Conservation (phyloP, 2,797 vertebrate species). For the Zenarchopterus dispar region DNA sequence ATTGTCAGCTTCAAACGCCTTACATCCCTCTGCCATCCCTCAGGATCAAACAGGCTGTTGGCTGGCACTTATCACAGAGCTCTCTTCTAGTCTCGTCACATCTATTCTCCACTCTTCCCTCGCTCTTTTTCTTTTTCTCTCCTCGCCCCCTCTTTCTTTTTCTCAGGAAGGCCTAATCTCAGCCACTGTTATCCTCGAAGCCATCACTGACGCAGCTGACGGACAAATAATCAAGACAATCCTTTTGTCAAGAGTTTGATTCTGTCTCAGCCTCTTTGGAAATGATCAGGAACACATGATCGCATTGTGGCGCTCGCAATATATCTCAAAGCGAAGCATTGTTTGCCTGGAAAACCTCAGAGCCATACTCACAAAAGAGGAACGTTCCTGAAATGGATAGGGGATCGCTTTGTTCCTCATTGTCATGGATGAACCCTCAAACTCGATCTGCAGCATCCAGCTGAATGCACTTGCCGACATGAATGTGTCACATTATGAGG, state of each 20-base stretch:
- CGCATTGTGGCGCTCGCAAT: slow-evolving; percentile 60
- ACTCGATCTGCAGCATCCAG: slow-evolving; percentile 60
- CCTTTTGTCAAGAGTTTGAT: slow-evolving; percentile 69
- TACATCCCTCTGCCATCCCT: slow-evolving; percentile 81
- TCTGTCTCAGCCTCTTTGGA: slow-evolving; percentile 40
- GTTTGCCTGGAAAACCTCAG: slow-evolving; percentile 59
- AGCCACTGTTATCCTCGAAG: slow-evolving; percentile 64
- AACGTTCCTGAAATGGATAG: slow-evolving; percentile 66
- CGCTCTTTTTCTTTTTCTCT: slow-evolving; percentile 53
- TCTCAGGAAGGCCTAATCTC: slow-evolving; percentile 72
- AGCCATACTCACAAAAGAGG: slow-evolving; percentile 58
- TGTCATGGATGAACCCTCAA: slow-evolving; percentile 67
- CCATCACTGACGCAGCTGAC: slow-evolving; percentile 63
- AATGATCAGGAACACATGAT: slow-evolving; percentile 59
- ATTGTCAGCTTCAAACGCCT: slow-evolving; percentile 83
- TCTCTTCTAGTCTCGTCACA: slow-evolving; percentile 67
- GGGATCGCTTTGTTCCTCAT: slow-evolving; percentile 65
- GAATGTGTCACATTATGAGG: slow-evolving; percentile 72
- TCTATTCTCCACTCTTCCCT: slow-evolving; percentile 66
- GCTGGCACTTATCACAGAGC: slow-evolving; percentile 73
- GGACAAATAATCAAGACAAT: slow-evolving; percentile 75
- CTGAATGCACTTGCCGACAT: slow-evolving; percentile 52
- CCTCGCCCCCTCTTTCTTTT: slow-evolving; percentile 37
- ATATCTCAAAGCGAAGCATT: slow-evolving; percentile 65
- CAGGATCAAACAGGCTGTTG: slow-evolving; percentile 83